A percentile compares a stretch with the other conserved stretches of the same genome.
Evolutionary conservation across 2,888 invertebrate genomes (phyloP).

Genomic region (Drosophila prolongata): DNA sequence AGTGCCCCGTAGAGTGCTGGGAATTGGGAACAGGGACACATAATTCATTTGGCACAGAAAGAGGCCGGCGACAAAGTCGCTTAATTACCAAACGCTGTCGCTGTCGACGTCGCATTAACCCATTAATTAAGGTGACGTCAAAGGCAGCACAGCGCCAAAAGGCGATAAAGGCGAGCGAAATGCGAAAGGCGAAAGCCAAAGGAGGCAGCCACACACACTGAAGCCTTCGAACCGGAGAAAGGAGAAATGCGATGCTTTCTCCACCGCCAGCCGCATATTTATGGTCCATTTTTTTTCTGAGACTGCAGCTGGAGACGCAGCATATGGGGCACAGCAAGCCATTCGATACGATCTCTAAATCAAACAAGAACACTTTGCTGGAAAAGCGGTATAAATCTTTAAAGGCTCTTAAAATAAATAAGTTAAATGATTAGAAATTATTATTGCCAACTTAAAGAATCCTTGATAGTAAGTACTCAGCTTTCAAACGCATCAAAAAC

Average conservation of each 20-base stretch:
- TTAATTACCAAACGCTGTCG: constrained; percentile 69
- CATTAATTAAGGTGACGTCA: constrained; percentile 80
- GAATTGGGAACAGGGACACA: constrained; percentile 54
- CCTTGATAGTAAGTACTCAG: too few relatives aligned
- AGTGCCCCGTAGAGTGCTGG: constrained; percentile 1
- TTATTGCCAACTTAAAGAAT: too few relatives aligned
- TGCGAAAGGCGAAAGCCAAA: constrained; percentile 23
- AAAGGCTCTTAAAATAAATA: not conserved
- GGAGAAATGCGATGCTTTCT: constrained; percentile 51
- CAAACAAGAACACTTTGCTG: constrained; percentile 17
- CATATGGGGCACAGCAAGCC: constrained; percentile 29
- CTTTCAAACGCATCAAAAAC: too few relatives aligned
- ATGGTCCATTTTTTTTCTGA: constrained; percentile 50
- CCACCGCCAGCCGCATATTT: constrained; percentile 68
- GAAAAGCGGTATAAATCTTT: not conserved
- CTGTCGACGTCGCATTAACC: constrained; percentile 71
- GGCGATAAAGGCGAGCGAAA: constrained; percentile 62
- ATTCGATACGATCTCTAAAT: constrained; percentile 31
- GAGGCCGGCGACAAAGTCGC: constrained; percentile 75
- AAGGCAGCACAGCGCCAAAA: constrained; percentile 72
- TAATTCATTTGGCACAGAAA: constrained; percentile 74
- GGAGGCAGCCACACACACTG: constrained; percentile 11
- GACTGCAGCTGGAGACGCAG: constrained; percentile 21
- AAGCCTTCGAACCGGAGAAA: constrained; percentile 15
- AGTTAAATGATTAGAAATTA: too few relatives aligned